Base-by-base conservation (phyloP, 1,140 invertebrate genomes). In the Lucilia cuprina region DNA sequence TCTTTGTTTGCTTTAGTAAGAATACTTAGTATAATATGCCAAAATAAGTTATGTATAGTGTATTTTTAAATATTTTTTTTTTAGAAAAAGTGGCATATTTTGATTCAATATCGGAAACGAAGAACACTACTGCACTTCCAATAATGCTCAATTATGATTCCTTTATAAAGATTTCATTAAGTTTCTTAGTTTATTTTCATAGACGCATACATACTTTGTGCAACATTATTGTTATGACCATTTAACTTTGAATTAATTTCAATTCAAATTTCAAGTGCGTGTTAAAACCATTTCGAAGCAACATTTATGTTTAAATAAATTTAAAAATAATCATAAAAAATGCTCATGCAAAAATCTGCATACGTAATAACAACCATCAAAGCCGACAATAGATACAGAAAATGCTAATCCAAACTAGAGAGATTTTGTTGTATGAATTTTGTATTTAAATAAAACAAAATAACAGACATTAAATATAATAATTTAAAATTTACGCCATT, bases 401-500 rank as follows among this genome's bases (percentile, higher is more conserved):
- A 70, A 70, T 21, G 65, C 65, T 21, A 70, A 70, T 21, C 60
- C 17, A 70, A 70, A 70, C 65, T 70, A 30, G 25, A 30, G 3
- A 30, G 65, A 70, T 19, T 21, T 21, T 21, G 41, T 41, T 41
- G 41, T 41, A 41, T 41, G 41, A 2, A 41, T 41, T 41, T 41
- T 41, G 41, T 41, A 41, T 41, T 41, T 19, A 70, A 21, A 70
- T n/a, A 10, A 70, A 70, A 70, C 65, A 10, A 70, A 70, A 70
- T 70, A 70, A 70, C 65, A 70, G 65, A 21, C 65, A 70, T 70
- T 70, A 70, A 70, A 21, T 10, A 70, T 21, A 70, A 21, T 70
- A 70, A 70, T 70, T 70, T 70, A 70, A 70, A 70, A 70, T 70
- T 70, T 70, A 70, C 65, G 65, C 65, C 65, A 70, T 70, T 70